Conservation (phyloP, 1,140 invertebrate genomes). For the Scaptomyza pallida region DNA sequence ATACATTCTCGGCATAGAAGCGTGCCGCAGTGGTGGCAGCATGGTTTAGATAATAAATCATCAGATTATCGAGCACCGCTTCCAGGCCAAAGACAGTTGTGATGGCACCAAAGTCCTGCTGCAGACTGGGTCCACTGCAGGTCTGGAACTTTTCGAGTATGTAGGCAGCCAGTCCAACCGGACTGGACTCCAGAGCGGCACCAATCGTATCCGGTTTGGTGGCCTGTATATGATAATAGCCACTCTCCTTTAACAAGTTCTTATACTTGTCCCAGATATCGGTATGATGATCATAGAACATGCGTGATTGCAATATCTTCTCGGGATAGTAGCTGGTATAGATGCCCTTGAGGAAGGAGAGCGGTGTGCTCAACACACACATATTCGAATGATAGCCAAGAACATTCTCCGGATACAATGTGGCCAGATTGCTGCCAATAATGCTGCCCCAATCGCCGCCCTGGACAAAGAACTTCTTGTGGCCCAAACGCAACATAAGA, state of each 20-base stretch:
- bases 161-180: conserved; percentile 91
- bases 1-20: conserved; percentile 89
- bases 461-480: conserved; percentile 91
- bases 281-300: conserved; percentile 86
- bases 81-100: conserved; percentile 87
- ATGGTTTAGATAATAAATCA: conserved; percentile 93
- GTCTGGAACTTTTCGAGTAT: conserved; percentile 94
- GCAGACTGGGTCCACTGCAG: conserved; percentile 91
- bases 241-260: conserved; percentile 88
- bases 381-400: conserved; percentile 87
- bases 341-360: conserved; percentile 63
- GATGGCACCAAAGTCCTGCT: conserved; percentile 86
- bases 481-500: conserved; percentile 92
- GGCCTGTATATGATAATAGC: conserved; percentile 93
- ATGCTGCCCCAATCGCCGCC: conserved; percentile 92
- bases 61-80: conserved; percentile 93
- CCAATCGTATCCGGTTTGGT: conserved; percentile 96
- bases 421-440: conserved; percentile 87
- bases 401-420: conserved; percentile 89
- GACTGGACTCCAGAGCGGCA: conserved; percentile 87
- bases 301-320: conserved; percentile 84
- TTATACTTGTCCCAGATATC: conserved; percentile 86
- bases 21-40: conserved; percentile 90
- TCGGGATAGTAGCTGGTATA: conserved; percentile 67
- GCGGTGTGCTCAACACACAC: conserved; percentile 65